phyloP scores from a whole-genome alignment of 2,113 vertebrate genomes.

The Chloebia gouldiae region DNA sequence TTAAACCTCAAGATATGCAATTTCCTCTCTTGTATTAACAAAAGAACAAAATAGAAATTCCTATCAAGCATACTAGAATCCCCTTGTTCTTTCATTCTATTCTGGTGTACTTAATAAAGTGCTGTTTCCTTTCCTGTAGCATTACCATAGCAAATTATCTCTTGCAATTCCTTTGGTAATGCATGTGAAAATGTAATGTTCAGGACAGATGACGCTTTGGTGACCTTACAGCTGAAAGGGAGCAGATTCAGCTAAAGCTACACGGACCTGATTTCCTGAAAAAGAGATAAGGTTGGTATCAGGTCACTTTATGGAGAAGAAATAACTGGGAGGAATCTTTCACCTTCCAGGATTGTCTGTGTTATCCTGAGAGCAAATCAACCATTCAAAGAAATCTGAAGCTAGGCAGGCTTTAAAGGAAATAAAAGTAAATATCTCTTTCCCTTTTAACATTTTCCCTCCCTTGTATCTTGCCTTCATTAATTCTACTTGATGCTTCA shows the following conservation, averaged over 20 bases:
- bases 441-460: background rate
- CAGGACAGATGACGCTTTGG: background rate
- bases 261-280: background rate
- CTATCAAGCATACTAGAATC: background rate
- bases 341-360: background rate
- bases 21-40: background rate
- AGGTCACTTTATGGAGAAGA: background rate
- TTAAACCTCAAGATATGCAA: background rate
- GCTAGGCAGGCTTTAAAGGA: background rate
- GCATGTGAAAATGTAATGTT: background rate
- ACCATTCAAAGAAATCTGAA: background rate
- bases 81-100: background rate
- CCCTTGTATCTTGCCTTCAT: background rate
- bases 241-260: background rate
- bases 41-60: background rate
- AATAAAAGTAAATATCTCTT: background rate
- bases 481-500: background rate
- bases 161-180: background rate
- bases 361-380: background rate
- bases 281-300: background rate
- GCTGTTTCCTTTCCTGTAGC: background rate
- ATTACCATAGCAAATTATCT: background rate
- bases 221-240: background rate
- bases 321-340: background rate
- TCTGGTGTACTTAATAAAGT: background rate